Conservation (phyloP, 2,888 invertebrate genomes). For the Thera britannica region DNA sequence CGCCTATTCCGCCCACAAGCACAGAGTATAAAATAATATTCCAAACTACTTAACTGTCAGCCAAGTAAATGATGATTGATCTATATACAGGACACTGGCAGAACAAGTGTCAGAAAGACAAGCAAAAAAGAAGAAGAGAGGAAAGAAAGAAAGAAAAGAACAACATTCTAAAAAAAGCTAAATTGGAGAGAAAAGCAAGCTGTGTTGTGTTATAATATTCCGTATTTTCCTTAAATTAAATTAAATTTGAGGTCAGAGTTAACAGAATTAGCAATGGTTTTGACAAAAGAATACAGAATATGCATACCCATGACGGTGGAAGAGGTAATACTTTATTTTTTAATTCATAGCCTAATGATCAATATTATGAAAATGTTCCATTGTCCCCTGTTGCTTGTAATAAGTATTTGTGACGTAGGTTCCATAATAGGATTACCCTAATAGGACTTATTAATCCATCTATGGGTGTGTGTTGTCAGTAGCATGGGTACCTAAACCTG, state of each 20-base stretch:
- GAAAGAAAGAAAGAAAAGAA: too few relatives aligned
- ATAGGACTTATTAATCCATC: not conserved
- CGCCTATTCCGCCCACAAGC: too few relatives aligned
- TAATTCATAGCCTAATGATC: not conserved
- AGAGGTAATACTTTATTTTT: constrained; percentile 87
- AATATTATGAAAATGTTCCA: not conserved
- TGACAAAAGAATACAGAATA: constrained; percentile 95
- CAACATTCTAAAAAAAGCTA: too few relatives aligned
- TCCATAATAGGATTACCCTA: not conserved
- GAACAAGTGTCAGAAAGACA: too few relatives aligned
- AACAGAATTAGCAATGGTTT: constrained; percentile 86
- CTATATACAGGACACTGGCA: too few relatives aligned
- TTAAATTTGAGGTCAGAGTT: not conserved
- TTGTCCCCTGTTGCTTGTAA: not conserved
- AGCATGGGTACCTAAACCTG: not conserved
- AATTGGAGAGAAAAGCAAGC: not conserved
- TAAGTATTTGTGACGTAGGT: not conserved
- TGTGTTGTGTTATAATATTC: not conserved
- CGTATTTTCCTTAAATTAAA: not conserved
- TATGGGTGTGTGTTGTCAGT: not conserved
- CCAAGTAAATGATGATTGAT: too few relatives aligned
- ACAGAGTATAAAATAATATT: too few relatives aligned
- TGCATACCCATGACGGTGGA: constrained; percentile 97
- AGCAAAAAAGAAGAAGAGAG: too few relatives aligned
- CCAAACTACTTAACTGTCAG: too few relatives aligned